Conservation (phyloP, 2,113 vertebrate genomes). For the Ploceus nigricollis region DNA sequence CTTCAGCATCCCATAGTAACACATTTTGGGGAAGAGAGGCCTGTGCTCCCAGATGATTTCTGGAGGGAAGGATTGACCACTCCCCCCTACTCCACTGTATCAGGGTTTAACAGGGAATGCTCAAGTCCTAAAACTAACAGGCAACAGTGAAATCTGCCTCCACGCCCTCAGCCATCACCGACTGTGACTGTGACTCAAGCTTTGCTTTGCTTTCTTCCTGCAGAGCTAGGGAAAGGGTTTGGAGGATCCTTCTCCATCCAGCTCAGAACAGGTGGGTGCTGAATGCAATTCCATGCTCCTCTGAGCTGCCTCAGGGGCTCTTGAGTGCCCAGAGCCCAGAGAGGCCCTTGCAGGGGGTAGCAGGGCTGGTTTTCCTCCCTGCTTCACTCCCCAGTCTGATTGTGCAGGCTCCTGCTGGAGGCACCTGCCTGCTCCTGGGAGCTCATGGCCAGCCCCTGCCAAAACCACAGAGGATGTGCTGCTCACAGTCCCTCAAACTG, state of each 20-base stretch:
- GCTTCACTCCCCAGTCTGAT: neutral
- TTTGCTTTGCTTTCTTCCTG: neutral
- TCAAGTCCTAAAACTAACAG: neutral
- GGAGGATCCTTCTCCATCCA: rapidly evolving
- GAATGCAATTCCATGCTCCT: neutral
- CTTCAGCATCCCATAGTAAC: neutral
- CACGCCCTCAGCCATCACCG: neutral
- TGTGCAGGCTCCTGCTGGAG: neutral
- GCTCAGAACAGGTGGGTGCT: neutral
- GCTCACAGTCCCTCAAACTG: neutral
- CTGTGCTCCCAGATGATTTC: neutral
- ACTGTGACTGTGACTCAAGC: neutral
- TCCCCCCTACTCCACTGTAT: neutral
- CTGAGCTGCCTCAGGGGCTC: neutral
- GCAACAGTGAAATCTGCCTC: neutral
- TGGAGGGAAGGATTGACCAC: neutral
- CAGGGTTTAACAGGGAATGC: neutral
- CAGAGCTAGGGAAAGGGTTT: too few species aligned
- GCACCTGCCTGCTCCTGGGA: neutral
- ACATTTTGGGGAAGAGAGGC: neutral
- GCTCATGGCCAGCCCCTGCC: neutral
- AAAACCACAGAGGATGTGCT: neutral
- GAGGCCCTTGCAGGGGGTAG: rapidly evolving
- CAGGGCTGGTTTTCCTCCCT: neutral
- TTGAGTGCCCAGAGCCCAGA: rapidly evolving